A percentile compares a stretch with the other conserved stretches of the same genome.
phyloP scores from a whole-genome alignment of 1,140 invertebrate genomes.

The Drosophila sucinea region DNA sequence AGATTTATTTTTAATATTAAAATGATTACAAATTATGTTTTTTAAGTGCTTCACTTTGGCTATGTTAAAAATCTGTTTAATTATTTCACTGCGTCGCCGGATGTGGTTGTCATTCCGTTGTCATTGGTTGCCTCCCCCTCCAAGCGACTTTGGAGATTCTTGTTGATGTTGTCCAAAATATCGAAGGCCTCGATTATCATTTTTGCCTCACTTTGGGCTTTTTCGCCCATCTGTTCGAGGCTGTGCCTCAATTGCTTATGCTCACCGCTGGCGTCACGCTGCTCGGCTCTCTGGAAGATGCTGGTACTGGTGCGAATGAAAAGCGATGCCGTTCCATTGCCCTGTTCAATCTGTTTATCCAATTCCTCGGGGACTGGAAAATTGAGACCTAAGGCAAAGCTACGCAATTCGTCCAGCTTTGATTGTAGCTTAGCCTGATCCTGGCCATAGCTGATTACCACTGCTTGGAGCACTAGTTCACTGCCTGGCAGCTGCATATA shows the following conservation, averaged over 20 bases:
- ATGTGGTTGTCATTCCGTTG: constrained; percentile 9
- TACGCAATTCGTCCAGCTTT: constrained; percentile 49
- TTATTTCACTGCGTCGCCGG: constrained; percentile 12
- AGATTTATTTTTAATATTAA: too few relatives aligned
- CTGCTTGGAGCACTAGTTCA: constrained; percentile 55
- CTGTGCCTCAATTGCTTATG: constrained; percentile 49
- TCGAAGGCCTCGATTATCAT: constrained; percentile 68
- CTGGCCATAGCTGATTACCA: constrained; percentile 57
- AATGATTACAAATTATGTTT: too few relatives aligned
- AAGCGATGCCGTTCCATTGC: constrained; percentile 26
- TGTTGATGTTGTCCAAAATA: constrained; percentile 62
- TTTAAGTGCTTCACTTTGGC: not conserved
- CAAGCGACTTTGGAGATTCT: constrained; percentile 40
- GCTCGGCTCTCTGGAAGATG: constrained; percentile 56
- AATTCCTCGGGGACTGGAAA: constrained; percentile 47
- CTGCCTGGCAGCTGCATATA: constrained; percentile 53
- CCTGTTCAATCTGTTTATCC: constrained; percentile 28
- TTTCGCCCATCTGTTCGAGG: constrained; percentile 48
- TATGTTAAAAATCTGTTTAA: not conserved
- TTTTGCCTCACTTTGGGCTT: constrained; percentile 52
- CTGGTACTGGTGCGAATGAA: constrained; percentile 48
- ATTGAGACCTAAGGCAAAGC: constrained; percentile 45
- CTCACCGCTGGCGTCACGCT: constrained; percentile 53
- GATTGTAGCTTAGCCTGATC: constrained; percentile 24
- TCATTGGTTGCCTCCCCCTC: constrained; percentile 1